A percentile compares a stretch with the other conserved stretches of the same genome.
These are phyloP conservation scores for Eueremaeus valkanovi DNA, from an alignment of 2,888 invertebrate species.

Conservation along the genomic window DNA sequence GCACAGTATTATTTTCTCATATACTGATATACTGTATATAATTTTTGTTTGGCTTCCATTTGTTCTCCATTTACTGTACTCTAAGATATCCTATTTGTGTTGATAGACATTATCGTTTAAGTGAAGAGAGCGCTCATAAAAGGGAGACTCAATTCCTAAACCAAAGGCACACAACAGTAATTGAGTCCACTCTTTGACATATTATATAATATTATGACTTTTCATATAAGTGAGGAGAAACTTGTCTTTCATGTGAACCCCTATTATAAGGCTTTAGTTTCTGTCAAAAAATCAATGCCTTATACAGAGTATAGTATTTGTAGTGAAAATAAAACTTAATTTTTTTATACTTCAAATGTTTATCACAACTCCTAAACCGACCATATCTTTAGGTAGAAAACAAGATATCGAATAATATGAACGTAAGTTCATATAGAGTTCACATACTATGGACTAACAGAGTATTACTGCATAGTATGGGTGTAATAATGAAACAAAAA, in stretches of 20 bases:
- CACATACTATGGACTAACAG: not conserved
- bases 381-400: not conserved
- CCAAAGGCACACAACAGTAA: not conserved
- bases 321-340: not conserved
- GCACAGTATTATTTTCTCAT: not conserved
- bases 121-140: not conserved
- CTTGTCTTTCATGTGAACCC: not conserved
- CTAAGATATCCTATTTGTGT: not conserved
- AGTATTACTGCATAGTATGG: too few relatives aligned
- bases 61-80: not conserved
- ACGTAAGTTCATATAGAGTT: not conserved
- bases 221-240: not conserved
- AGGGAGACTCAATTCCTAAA: not conserved
- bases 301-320: not conserved
- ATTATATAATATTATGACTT: not conserved
- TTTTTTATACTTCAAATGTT: not conserved
- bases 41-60: not conserved
- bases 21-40: not conserved
- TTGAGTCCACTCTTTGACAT: not conserved
- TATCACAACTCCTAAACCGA: not conserved
- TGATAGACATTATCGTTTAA: conserved; percentile 14
- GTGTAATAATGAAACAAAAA: not conserved
- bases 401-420: not conserved
- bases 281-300: not conserved
- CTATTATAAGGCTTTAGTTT: not conserved